Base-by-base conservation (phyloP, 2,113 vertebrate genomes). In the Glaucidium brasilianum region DNA sequence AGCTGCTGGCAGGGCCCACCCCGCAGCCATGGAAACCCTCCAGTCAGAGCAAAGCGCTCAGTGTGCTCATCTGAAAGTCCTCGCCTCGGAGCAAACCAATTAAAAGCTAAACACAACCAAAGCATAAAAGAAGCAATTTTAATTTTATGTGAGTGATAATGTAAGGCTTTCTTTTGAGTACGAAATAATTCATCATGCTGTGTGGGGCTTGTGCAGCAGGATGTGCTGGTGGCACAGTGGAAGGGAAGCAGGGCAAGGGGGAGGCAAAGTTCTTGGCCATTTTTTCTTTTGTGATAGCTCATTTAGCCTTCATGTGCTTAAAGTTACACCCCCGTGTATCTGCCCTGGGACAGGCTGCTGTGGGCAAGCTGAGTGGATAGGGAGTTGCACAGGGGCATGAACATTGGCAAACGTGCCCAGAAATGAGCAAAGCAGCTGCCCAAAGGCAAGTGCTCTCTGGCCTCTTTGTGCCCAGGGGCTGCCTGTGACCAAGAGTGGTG, bases 301-400 rank as follows among this genome's bases (percentile, higher is more conserved):
- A 7, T 60, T 64, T 21, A 18, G 25, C 45, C 34, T 52, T n/a
- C 2, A 0, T 3, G 8, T 34, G 32, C 9, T 4, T 27, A 4
- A 41, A 67, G 27, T 19, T 43, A 47, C 10, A 2, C 7, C 11
- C 30, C 1, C 2, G 10, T 12, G 21, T 6, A 14, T 37, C 52
- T 75, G 62, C 74, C 39, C 49, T 2, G 27, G 52, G 52, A 21
- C 34, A 26, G 52, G 55, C 58, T 74, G 21, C 84, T 5, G 11
- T 6, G 39, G 49, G 47, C 4, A 3, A 41, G 47, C 34, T 0
- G 1, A 55, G 37, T 0, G 3, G 30, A 11, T 13, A 35, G 21
- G 50, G 12, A 9, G 47, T 11, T 9, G 35, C 66, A 27, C 22
- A 30, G 22, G 35, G 53, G 8, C 27, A 32, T 0, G 2, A 45